Conservation (phyloP, 2,888 invertebrate genomes). For the Sipha maydis region DNA sequence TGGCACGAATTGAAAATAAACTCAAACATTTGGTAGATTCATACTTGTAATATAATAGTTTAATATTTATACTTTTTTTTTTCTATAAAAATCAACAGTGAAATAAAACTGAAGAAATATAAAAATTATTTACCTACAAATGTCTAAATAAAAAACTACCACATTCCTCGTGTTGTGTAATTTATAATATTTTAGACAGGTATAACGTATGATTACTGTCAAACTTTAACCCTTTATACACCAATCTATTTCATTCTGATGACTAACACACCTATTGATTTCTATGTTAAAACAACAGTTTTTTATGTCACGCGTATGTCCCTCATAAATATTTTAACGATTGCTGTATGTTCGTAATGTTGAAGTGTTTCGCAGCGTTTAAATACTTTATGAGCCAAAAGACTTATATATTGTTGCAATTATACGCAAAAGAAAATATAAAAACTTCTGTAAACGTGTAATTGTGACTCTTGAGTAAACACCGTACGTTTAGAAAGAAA, state of each 20-base stretch:
- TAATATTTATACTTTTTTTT: background rate
- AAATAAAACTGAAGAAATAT: background rate
- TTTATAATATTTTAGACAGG: background rate
- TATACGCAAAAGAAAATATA: too few species aligned
- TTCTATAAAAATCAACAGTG: background rate
- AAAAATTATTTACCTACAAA: background rate
- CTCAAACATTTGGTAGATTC: too few species aligned
- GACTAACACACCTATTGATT: slow-evolving; percentile 56
- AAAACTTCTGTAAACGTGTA: too few species aligned
- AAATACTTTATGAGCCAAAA: background rate
- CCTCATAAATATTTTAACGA: slow-evolving; percentile 36
- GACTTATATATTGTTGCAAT: background rate
- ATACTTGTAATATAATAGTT: too few species aligned
- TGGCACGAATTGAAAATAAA: too few species aligned
- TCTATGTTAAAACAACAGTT: slow-evolving; percentile 29
- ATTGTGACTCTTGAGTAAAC: too few species aligned
- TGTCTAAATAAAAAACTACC: background rate
- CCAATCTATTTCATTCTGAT: slow-evolving; percentile 35
- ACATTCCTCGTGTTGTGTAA: background rate
- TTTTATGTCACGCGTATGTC: background rate
- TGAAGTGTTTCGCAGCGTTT: background rate
- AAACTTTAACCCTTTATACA: slow-evolving; percentile 46
- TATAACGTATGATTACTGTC: slow-evolving; percentile 42
- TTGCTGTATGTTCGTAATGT: background rate
- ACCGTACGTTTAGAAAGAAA: too few species aligned